These are phyloP conservation scores for Semicossyphus pulcher DNA, from an alignment of 2,113 vertebrate genomes.

Conservation along the genomic window DNA sequence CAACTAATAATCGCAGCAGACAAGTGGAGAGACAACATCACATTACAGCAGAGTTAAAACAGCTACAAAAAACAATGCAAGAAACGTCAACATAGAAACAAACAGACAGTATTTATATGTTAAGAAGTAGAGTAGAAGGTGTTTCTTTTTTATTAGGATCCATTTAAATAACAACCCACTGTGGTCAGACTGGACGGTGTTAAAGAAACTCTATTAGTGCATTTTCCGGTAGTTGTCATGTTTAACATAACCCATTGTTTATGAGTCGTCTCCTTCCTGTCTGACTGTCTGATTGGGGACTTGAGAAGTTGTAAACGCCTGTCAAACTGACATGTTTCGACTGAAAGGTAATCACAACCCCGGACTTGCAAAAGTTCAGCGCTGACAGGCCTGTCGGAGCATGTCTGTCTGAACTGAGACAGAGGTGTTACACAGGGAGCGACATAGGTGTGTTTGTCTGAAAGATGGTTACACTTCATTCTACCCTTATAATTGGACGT, in stretches of 20 bases:
- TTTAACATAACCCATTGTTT: constrained; percentile 3
- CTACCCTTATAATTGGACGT: neutral
- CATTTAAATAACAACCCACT: too few relatives aligned
- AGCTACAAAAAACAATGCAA: neutral
- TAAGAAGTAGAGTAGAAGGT: too few relatives aligned
- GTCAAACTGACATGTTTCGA: neutral
- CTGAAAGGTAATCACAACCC: neutral
- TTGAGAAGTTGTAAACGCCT: neutral
- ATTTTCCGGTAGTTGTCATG: neutral
- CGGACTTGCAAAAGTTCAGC: neutral
- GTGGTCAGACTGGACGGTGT: neutral
- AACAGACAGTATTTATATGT: too few relatives aligned
- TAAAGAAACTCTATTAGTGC: neutral
- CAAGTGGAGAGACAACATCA: constrained; percentile 31
- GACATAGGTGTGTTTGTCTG: neutral
- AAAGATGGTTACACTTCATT: neutral
- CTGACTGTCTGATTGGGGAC: neutral
- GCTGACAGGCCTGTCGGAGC: constrained; percentile 15
- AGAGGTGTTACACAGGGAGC: neutral
- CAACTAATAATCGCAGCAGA: constrained; percentile 52
- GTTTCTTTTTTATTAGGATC: too few relatives aligned
- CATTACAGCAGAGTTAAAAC: constrained; percentile 29
- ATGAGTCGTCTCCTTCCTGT: constrained; percentile 9
- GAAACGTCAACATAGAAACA: neutral
- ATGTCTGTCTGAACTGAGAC: neutral